Evolutionary conservation across 2,113 vertebrate species (phyloP), one percentile per base, ranked within the genome.

Genomic region (Acrocephalus kingi): DNA sequence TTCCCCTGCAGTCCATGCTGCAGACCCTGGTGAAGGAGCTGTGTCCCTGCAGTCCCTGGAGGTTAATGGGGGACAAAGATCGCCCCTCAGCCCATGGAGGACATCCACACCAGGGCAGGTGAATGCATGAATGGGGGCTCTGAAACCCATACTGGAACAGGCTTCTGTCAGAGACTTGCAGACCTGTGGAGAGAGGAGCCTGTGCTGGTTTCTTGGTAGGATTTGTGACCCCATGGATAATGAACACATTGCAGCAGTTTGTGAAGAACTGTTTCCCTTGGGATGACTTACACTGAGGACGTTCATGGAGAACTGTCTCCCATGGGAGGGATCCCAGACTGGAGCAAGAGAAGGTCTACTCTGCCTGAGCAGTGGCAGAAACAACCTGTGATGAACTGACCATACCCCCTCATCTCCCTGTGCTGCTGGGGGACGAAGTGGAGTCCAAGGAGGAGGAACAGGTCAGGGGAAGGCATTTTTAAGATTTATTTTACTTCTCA

Each of bases 41-140:
- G 16, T 43, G 24, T 7, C 22, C 21, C 46, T 68, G 37, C 15
- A 62, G 30, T 24, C 27, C 19, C 4, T 33, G 55, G 33, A 46
- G 39, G 31, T 7, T 13, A 2, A 5, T 4, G 16, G 2, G 4
- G 10, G 7, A 11, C 16, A 64, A 13, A 56, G 9, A 35, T 55
- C 16, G 30, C 17, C 9, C 24, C 25, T 6, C 41, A 72, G 43
- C 14, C 14, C 9, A 1, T 19, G 22, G 30, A 43, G 35, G 31
- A 58, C 14, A 22, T 17, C 13, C 9, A 9, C 0, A 0, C 4
- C 10, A 16, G 58, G 35, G 58, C 41, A 56, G 20, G 6, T 27
- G 20, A 20, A 31, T 35, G 16, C 7, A 13, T 2, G 6, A 55
- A 31, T 23, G 51, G 21, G 41, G 30, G 19, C 35, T 66, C 43